Evolutionary conservation across 2,113 vertebrate genomes (phyloP).

Genomic region (Plestiodon gilberti): DNA sequence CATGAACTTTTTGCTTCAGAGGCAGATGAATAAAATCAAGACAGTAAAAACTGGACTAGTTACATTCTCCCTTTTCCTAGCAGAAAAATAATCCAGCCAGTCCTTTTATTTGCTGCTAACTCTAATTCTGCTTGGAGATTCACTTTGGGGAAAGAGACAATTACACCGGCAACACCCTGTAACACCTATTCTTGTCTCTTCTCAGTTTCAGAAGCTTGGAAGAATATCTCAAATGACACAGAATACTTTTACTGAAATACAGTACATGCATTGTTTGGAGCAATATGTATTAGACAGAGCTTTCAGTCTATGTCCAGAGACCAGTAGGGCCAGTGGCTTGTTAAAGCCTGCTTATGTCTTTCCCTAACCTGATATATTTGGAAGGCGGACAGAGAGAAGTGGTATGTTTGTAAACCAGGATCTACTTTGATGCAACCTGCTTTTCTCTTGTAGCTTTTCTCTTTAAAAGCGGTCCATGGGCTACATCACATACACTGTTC

Average conservation of each 20-base stretch:
- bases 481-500: neutral
- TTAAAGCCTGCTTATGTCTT: neutral
- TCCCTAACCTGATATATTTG: neutral
- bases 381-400: neutral
- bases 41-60: neutral
- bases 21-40: neutral
- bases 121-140: neutral
- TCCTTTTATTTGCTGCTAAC: no score
- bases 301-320: neutral
- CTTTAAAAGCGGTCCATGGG: neutral
- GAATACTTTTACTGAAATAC: neutral
- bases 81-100: neutral
- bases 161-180: neutral
- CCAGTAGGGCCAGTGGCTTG: neutral
- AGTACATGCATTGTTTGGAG: neutral
- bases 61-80: neutral
- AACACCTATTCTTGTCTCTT: neutral
- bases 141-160: neutral
- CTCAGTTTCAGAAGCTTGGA: neutral
- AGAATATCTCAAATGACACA: neutral
- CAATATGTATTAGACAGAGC: neutral
- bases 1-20: neutral
- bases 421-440: neutral
- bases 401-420: neutral
- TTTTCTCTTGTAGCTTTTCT: neutral